Evolutionary conservation across 2,113 vertebrate species (phyloP), one percentile per base, ranked within the genome.

Genomic region (Campylorhamphus procurvoides): DNA sequence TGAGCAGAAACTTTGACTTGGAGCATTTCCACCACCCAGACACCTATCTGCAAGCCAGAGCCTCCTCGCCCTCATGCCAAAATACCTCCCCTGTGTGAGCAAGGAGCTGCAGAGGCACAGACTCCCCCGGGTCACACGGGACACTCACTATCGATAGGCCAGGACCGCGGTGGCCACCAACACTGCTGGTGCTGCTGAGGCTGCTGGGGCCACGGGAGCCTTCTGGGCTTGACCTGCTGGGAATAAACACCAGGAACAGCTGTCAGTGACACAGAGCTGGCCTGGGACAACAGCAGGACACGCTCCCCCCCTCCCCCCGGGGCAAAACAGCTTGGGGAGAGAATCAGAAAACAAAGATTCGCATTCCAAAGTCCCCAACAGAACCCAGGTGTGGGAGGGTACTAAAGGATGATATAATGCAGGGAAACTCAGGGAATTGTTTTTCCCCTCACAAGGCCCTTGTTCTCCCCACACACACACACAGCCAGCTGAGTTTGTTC

Each of bases 111-210:
- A 63, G 33, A 50, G n/a, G 25, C 18, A 40, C 16, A 31, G 53
- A 3, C 18, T 28, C 12, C 25, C 22, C 0, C 37, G 31, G 39
- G 18, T 13, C 39, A 7, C 0, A 6, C 39, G 35, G 24, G 24
- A 59, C 87, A 97, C 99, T 99, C 96, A 99, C 99, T 98, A 99
- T 96, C 98, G 98, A 87, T 99, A 99, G 0, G 99, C 98, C 16
- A 99, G 99, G 39, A 99, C 99, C 0, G 98, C 98, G 1, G 99
- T 98, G 53, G 98, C 99, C 15, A 98, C 55, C 33, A 99, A 74
- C 23, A 99, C 98, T 0, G 97, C 94, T 1, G 98, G 98, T 4
- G 97, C 93, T 81, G 94, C 97, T 1, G 98, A 72, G 25, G 98
- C 76, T 22, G 89, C 83, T 0, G 97, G 12, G 16, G 95, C 37